Evolutionary conservation across 1,140 invertebrate genomes (phyloP), one percentile per base, ranked within the genome.

Genomic region (Dufourea novaeangliae): DNA sequence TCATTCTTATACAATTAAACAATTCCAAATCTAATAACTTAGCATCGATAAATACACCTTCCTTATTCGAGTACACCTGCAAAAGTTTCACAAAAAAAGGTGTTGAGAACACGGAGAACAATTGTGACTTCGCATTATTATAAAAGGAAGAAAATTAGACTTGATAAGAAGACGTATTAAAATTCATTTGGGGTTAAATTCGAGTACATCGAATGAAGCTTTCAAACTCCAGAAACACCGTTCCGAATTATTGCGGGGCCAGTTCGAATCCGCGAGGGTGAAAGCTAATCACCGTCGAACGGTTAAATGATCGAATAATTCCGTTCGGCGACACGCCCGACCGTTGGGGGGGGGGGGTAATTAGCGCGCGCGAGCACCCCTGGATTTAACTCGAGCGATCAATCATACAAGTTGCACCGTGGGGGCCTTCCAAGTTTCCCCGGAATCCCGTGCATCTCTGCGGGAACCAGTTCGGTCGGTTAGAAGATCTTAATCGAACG

Each of bases 291-390:
- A 72, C 56, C 63, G 29, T 63, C 39, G 68, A 82, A 82, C 66
- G 52, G 59, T 66, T 74, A 73, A 82, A 62, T 62, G 82, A 82
- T 83, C 69, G 59, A 71, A 72, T 68, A 66, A 76, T 72, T 83
- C 54, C 56, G 34, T 34, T 20, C 54, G 44, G 20, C n/a, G 32
- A 25, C 41, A 27, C 41, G 29, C 25, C 22, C 50, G 34, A n/a
- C n/a, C n/a, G n/a, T n/a, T n/a, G n/a, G n/a, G n/a, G n/a, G n/a
- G n/a, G n/a, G n/a, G 54, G 41, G 81, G 83, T 84, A 84, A 83
- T 84, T 84, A 71, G 41, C 70, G 37, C 20, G 62, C 44, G n/a
- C 46, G 20, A 50, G 70, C 62, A 70, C 67, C 71, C n/a, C 56
- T 29, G 52, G 50, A 83, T 84, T 83, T 71, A 79, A 83, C 41